Percentiles rank a stretch among this genome's conserved stretches.
phyloP scores from a whole-genome alignment of 2,797 vertebrate genomes.

The Sebastes steindachneri region DNA sequence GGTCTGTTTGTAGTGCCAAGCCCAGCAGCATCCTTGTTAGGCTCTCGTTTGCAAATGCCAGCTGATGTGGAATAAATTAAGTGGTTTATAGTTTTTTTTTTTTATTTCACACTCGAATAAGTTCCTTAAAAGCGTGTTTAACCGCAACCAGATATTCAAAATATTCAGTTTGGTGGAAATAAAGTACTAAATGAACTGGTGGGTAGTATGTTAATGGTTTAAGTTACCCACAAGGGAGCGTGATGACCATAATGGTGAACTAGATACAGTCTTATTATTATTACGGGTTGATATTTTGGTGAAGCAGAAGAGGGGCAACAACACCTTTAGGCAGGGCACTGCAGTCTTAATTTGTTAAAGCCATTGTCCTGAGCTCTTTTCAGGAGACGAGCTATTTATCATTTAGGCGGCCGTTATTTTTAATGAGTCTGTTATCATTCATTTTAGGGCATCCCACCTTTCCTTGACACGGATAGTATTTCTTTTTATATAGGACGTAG shows the following conservation, averaged over 20 bases:
- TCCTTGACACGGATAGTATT: constrained; percentile 88
- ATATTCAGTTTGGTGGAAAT: not conserved
- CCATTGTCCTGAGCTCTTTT: constrained; percentile 82
- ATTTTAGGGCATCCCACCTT: constrained; percentile 90
- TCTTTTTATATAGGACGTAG: constrained; percentile 89
- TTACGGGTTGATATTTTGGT: constrained; percentile 67
- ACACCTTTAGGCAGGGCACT: constrained; percentile 75
- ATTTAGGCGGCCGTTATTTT: constrained; percentile 87
- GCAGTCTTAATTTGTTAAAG: constrained; percentile 84
- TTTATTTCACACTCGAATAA: constrained; percentile 38
- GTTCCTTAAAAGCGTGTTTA: constrained; percentile 30
- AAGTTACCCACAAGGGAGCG: constrained; percentile 40
- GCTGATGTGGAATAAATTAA: constrained; percentile 61
- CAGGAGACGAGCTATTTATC: constrained; percentile 83
- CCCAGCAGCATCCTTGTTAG: constrained; percentile 55
- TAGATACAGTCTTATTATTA: constrained; percentile 52
- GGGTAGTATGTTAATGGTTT: not conserved
- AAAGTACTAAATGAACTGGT: constrained; percentile 35
- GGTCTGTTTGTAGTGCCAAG: constrained; percentile 48
- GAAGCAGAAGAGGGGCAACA: constrained; percentile 58
- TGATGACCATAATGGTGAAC: constrained; percentile 48
- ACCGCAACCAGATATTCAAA: not conserved
- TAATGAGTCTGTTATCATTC: constrained; percentile 91
- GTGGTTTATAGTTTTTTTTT: constrained; percentile 27
- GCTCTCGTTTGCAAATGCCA: constrained; percentile 56